Conservation (phyloP, 1,140 invertebrate species). For the Potamilus streckersoni region DNA sequence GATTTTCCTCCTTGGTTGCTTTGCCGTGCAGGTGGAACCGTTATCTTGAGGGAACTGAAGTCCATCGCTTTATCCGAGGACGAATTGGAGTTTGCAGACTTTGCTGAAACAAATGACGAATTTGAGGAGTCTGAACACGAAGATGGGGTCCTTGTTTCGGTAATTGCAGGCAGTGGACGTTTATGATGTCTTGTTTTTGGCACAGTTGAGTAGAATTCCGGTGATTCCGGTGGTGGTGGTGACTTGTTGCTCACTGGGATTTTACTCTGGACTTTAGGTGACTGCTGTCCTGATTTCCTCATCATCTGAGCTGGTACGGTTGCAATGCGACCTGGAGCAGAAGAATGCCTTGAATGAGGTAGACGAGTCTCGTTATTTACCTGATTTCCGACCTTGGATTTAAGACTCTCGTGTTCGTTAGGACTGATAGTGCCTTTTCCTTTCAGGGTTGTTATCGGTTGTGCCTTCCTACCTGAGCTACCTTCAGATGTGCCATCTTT, state of each 20-base stretch:
- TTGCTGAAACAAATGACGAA: constrained; percentile 2
- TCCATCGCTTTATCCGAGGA: constrained; percentile 18
- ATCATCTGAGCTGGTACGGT: constrained; percentile 53
- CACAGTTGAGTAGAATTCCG: constrained; percentile 30
- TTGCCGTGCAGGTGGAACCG: constrained; percentile 10
- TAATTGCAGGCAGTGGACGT: constrained; percentile 47
- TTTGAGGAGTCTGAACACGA: constrained; percentile 47
- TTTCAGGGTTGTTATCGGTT: constrained; percentile 61
- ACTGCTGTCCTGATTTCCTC: constrained; percentile 8
- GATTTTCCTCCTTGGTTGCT: constrained; percentile 1
- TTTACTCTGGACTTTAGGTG: constrained; percentile 4
- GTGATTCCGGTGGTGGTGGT: not conserved
- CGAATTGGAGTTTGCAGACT: constrained; percentile 1
- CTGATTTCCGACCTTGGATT: constrained; percentile 42
- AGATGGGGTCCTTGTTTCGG: constrained; percentile 50
- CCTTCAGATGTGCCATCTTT: constrained; percentile 35
- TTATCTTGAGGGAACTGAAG: constrained; percentile 25
- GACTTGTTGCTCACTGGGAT: constrained; percentile 5
- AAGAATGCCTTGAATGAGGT: constrained; percentile 37
- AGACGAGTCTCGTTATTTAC: constrained; percentile 17
- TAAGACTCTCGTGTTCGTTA: constrained; percentile 24
- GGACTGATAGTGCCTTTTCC: constrained; percentile 36
- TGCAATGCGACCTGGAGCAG: constrained; percentile 58
- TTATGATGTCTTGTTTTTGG: constrained; percentile 33
- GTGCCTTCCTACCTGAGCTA: constrained; percentile 46